Conservation (phyloP, 2,888 invertebrate species). For the Candidula unifasciata region DNA sequence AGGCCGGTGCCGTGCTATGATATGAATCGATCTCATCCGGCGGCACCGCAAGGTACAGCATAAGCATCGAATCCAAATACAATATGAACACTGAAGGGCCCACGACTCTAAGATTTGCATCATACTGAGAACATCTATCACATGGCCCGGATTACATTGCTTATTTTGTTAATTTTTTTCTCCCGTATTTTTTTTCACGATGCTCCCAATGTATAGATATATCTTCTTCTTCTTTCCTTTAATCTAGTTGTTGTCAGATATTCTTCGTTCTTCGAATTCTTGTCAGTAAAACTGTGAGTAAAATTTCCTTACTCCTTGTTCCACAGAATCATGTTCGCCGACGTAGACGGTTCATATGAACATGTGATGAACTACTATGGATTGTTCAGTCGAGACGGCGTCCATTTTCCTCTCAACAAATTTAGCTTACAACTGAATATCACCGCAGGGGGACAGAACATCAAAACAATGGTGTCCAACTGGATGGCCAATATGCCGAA, state of each 20-base stretch:
- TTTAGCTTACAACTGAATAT: constrained; percentile 58
- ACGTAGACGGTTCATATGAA: constrained; percentile 56
- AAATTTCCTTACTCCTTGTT: background rate
- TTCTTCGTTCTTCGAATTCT: background rate
- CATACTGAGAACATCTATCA: too few relatives aligned
- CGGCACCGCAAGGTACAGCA: too few relatives aligned
- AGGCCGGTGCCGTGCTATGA: too few relatives aligned
- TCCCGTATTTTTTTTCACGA: too few relatives aligned
- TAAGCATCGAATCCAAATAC: too few relatives aligned
- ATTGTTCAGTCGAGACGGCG: constrained; percentile 69
- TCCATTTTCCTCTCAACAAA: constrained; percentile 70
- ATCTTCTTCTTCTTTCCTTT: too few relatives aligned
- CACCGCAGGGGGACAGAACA: constrained; percentile 62
- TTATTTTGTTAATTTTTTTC: too few relatives aligned
- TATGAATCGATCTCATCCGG: too few relatives aligned
- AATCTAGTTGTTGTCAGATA: background rate
- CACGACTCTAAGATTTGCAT: too few relatives aligned
- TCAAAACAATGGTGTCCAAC: constrained; percentile 61
- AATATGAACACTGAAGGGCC: too few relatives aligned
- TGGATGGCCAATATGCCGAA: constrained; percentile 67
- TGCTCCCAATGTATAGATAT: too few relatives aligned
- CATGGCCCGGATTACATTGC: too few relatives aligned
- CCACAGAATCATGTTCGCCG: constrained; percentile 64
- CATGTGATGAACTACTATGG: constrained; percentile 65
- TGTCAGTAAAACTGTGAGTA: background rate